Conservation (phyloP, 2,888 invertebrate species). For the Cotesia congregata region DNA sequence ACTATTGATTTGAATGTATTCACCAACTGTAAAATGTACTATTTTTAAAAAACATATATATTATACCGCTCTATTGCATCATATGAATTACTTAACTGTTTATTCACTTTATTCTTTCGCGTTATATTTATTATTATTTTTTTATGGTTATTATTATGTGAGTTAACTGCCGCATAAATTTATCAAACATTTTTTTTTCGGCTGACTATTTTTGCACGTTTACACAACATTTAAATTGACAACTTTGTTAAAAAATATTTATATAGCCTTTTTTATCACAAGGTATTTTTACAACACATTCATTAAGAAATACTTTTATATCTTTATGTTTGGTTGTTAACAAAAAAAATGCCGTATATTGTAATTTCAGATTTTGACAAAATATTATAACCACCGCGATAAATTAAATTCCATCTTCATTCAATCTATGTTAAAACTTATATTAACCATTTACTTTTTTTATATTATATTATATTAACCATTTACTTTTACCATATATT, state of each 20-base stretch:
- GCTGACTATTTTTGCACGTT: too few species aligned
- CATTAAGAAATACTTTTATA: background rate
- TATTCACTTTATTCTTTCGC: background rate
- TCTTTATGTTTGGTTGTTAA: background rate
- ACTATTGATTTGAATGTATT: slow-evolving; percentile 20
- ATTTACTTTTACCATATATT: too few species aligned
- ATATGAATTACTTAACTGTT: background rate
- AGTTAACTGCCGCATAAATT: background rate
- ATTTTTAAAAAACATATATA: slow-evolving; percentile 6
- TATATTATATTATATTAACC: background rate
- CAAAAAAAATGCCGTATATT: background rate
- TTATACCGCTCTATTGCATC: background rate
- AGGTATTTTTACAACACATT: background rate
- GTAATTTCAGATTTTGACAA: background rate
- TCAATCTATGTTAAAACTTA: background rate
- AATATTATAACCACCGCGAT: background rate
- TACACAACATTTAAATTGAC: background rate
- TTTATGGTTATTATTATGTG: background rate
- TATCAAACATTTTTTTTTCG: background rate
- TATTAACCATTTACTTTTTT: background rate
- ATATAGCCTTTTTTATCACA: background rate
- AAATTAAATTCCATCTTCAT: background rate
- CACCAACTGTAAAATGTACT: slow-evolving; percentile 19
- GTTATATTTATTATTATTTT: background rate
- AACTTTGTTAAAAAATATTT: background rate